Evolutionary conservation across 2,113 vertebrate genomes (phyloP).

Genomic region (Solea solea): DNA sequence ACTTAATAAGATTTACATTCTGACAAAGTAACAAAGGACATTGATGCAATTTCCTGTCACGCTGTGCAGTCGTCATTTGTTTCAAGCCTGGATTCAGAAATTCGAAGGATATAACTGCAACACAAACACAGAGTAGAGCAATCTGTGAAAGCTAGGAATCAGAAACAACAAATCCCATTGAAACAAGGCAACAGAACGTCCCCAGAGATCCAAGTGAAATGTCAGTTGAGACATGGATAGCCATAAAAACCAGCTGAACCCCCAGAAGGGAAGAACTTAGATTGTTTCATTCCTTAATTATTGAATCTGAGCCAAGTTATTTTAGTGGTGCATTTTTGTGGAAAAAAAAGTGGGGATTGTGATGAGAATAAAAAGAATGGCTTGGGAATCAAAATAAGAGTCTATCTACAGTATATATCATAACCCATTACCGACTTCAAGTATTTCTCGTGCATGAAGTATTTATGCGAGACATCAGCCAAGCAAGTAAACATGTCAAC

Average conservation of each 20-base stretch:
- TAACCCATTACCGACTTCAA: slow-evolving; percentile 5
- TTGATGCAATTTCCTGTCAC: not conserved
- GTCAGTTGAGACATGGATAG: slow-evolving; percentile 9
- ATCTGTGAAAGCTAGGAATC: slow-evolving; percentile 21
- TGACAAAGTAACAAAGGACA: not conserved
- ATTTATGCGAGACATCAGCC: slow-evolving; percentile 8
- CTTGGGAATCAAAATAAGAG: slow-evolving; percentile 48
- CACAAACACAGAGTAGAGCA: not conserved
- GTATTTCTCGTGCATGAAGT: slow-evolving; percentile 12
- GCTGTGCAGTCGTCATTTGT: not conserved
- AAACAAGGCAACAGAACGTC: slow-evolving; percentile 32
- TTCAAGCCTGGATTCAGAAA: not conserved
- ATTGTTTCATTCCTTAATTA: slow-evolving; percentile 55
- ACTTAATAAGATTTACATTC: not conserved
- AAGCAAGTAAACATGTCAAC: slow-evolving; percentile 15
- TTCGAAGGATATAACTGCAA: not conserved
- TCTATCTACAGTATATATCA: not conserved
- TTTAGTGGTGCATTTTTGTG: slow-evolving; percentile 70
- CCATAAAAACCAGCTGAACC: slow-evolving; percentile 28
- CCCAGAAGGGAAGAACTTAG: slow-evolving; percentile 69
- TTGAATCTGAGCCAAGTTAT: slow-evolving; percentile 63
- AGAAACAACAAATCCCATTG: slow-evolving; percentile 35
- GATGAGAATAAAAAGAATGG: slow-evolving; percentile 12
- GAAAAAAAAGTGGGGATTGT: slow-evolving; percentile 39
- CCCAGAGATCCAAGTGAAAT: slow-evolving; percentile 51